These are phyloP conservation scores for Drosophila recens DNA, from an alignment of 2,888 invertebrate genomes.

Conservation along the genomic window DNA sequence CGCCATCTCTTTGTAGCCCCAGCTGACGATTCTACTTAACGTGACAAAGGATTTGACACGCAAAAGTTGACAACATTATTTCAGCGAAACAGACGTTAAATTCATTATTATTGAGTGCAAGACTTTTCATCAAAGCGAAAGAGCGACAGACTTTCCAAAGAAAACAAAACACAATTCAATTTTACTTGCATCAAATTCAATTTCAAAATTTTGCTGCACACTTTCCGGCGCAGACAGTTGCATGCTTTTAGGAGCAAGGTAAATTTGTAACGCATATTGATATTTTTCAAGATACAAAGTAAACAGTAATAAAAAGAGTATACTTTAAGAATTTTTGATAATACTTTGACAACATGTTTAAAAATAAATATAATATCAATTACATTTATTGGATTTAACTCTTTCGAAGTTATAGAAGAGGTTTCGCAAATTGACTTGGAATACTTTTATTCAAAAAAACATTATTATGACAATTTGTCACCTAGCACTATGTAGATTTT, in stretches of 20 bases:
- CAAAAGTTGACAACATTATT: conserved; percentile 65
- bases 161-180: background rate
- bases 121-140: conserved; percentile 14
- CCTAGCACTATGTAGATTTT: background rate
- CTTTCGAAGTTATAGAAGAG: background rate
- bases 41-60: conserved; percentile 75
- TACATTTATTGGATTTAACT: too few species aligned
- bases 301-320: background rate
- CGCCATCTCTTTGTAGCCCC: conserved; percentile 26
- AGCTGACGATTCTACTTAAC: conserved; percentile 53
- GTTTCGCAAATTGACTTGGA: background rate
- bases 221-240: conserved; percentile 36
- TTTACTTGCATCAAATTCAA: background rate
- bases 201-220: conserved; percentile 20
- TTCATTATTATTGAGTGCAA: conserved; percentile 19
- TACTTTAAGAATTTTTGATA: background rate
- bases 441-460: background rate
- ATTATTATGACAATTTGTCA: background rate
- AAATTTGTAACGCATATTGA: background rate
- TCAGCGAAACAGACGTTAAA: conserved; percentile 21
- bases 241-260: conserved; percentile 6
- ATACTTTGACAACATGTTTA: background rate
- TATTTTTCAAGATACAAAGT: background rate
- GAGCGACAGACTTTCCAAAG: background rate
- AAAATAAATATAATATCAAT: background rate